Conservation (phyloP, 2,113 vertebrate genomes). For the Phyllopteryx taeniolatus region DNA sequence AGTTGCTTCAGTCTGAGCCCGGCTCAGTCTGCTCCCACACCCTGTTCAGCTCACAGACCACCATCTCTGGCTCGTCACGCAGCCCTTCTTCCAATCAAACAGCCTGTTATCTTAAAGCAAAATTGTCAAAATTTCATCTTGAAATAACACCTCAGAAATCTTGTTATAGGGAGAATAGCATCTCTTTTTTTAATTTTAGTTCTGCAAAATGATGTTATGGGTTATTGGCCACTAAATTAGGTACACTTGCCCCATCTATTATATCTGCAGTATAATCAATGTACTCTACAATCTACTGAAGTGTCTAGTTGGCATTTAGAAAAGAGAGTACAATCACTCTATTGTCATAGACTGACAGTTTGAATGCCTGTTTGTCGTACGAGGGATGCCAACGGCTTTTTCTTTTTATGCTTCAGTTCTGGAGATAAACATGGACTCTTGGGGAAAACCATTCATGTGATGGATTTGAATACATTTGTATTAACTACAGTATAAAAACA, state of each 20-base stretch:
- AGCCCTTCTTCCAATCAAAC: background rate
- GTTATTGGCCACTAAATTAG: too few relatives aligned
- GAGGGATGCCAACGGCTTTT: background rate
- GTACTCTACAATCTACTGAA: background rate
- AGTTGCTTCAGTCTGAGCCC: constrained; percentile 55
- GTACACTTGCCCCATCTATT: too few relatives aligned
- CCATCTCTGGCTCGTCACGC: constrained; percentile 8
- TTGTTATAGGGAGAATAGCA: too few relatives aligned
- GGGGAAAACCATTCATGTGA: background rate
- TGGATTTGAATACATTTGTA: background rate
- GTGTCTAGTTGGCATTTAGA: background rate
- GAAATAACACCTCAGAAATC: too few relatives aligned
- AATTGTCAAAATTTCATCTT: background rate
- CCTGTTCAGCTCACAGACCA: constrained; percentile 31
- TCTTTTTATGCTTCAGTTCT: background rate
- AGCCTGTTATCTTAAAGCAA: background rate
- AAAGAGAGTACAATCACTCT: background rate
- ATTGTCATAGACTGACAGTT: background rate
- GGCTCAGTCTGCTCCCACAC: constrained; percentile 41
- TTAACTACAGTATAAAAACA: background rate
- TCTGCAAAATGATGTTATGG: too few relatives aligned
- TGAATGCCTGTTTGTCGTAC: background rate
- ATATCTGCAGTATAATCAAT: too few relatives aligned
- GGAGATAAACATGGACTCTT: background rate
- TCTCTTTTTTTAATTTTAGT: too few relatives aligned